phyloP scores from a whole-genome alignment of 2,797 vertebrate species.

The Paguma larvata region DNA sequence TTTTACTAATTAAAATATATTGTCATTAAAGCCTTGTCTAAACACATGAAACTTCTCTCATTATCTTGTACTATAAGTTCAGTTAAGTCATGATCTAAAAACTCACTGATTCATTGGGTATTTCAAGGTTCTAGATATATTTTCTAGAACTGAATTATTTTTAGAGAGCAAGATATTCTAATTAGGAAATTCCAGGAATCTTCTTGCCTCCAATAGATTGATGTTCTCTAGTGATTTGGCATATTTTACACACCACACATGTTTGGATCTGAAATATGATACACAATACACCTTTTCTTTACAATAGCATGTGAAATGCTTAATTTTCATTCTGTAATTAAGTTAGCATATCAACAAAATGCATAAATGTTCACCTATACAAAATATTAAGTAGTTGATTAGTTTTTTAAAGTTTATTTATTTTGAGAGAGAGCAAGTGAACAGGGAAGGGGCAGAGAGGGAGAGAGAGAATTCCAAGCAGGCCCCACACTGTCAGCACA shows the following conservation, averaged over 20 bases:
- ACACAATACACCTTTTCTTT: background rate
- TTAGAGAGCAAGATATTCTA: background rate
- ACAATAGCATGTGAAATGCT: background rate
- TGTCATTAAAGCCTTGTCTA: background rate
- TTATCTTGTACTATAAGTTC: background rate
- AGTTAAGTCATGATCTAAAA: background rate
- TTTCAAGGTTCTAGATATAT: background rate
- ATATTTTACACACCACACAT: background rate
- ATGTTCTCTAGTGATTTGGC: background rate
- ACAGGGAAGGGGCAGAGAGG: too few species aligned
- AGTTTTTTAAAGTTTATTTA: too few species aligned
- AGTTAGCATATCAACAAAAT: background rate
- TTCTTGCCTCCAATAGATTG: background rate
- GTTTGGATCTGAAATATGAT: background rate
- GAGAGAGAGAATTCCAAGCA: too few species aligned
- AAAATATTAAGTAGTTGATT: background rate
- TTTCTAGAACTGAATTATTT: background rate
- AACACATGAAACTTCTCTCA: background rate
- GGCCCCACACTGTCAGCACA: too few species aligned
- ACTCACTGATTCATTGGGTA: background rate
- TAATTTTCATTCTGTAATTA: background rate
- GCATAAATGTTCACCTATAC: background rate
- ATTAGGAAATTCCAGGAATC: background rate
- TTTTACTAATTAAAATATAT: background rate
- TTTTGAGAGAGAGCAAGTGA: too few species aligned